Evolutionary conservation across 2,888 invertebrate species (phyloP).

Genomic region (Sabellastarte sp.): DNA sequence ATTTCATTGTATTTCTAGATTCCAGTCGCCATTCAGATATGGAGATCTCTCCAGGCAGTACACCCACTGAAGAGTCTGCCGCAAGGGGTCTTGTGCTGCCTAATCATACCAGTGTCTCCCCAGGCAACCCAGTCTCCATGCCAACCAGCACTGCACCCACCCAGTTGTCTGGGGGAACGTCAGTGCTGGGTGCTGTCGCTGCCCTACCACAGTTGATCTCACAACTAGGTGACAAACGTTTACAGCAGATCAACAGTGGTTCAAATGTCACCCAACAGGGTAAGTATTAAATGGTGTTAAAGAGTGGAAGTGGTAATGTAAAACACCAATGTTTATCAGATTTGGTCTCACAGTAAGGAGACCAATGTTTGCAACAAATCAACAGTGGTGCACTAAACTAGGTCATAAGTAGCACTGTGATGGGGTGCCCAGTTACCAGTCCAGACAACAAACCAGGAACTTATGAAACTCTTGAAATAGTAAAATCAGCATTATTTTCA

Average conservation of each 20-base stretch:
- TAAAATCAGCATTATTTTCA: too few relatives aligned
- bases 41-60: constrained; percentile 92
- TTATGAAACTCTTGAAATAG: too few relatives aligned
- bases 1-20: too few relatives aligned
- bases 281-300: too few relatives aligned
- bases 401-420: too few relatives aligned
- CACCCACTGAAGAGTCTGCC: constrained; percentile 33
- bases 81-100: background rate
- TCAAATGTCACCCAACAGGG: constrained; percentile 25
- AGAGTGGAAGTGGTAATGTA: too few relatives aligned
- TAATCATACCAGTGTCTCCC: constrained; percentile 1
- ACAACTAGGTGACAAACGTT: constrained; percentile 2
- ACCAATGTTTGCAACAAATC: too few relatives aligned
- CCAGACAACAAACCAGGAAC: too few relatives aligned
- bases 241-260: constrained; percentile 5
- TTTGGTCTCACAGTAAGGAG: too few relatives aligned
- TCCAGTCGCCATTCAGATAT: constrained; percentile 71
- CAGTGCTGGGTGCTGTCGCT: background rate
- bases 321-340: too few relatives aligned
- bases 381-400: too few relatives aligned
- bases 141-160: constrained; percentile 6
- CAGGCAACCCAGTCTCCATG: background rate
- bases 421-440: too few relatives aligned
- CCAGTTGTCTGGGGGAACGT: background rate
- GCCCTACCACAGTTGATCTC: background rate